Evolutionary conservation across 2,888 invertebrate genomes (phyloP), one percentile per base, ranked within the genome.

Genomic region (Nomada fucata): DNA sequence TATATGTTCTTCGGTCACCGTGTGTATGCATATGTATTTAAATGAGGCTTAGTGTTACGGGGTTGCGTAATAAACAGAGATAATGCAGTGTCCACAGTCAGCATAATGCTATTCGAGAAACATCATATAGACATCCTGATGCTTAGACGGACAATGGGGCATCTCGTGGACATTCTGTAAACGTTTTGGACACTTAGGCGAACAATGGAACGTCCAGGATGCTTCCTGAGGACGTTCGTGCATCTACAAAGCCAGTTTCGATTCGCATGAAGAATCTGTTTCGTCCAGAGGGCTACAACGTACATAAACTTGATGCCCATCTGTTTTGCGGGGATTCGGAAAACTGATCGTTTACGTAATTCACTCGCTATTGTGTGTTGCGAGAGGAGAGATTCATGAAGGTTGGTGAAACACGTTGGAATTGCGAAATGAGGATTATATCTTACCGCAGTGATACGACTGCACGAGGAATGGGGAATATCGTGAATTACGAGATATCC

Each of bases 131-230:
- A 84, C 86, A 76, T 80, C 76, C 80, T 60, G 78, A 86, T 77
- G 76, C 80, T 86, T 84, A 80, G 82, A 78, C 72, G 78, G 77
- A 86, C 86, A 86, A 86, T 86, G 20, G 86, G 71, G 65, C 82
- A 82, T 84, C 86, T 80, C 76, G 69, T 82, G 86, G 82, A 84
- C 86, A 86, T 86, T 86, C 86, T 84, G 86, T 82, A 86, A 86
- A 84, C 84, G 86, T 84, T 86, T 86, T 79, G 78, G 82, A 82
- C 82, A 86, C 86, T 86, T 84, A 78, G 82, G 47, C 79, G 74
- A 61, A 86, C 84, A 86, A 80, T 86, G 80, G 84, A 75, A 84
- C 23, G 80, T 71, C 76, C 68, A 76, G 76, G 74, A 68, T 76
- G 84, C 67, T 84, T 80, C 79, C 84, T 67, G 57, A 78, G 84